Conservation (phyloP, 2,113 vertebrate genomes). For the Campylomormyrus numenius region DNA sequence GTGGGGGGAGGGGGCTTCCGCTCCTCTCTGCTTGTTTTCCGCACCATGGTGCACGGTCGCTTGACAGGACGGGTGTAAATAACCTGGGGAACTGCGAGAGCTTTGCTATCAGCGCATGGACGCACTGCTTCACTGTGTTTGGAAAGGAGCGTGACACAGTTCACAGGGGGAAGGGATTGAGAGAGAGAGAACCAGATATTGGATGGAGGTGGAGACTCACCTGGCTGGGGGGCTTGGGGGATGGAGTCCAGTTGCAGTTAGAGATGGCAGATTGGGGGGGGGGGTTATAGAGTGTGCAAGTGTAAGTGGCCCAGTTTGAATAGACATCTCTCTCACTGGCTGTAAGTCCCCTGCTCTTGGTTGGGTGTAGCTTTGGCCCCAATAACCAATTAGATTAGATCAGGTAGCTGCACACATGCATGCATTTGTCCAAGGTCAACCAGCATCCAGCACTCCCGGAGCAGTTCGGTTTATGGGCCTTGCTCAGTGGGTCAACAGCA, state of each 20-base stretch:
- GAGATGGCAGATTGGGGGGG: not conserved
- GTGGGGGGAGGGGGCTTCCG: not conserved
- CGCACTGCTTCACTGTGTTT: not conserved
- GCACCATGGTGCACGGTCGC: not conserved
- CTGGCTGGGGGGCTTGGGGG: not conserved
- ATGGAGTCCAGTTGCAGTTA: not conserved
- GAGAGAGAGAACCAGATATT: not conserved
- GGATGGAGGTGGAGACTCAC: not conserved
- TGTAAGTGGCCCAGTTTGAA: not conserved
- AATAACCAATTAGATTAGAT: not conserved
- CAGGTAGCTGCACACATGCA: not conserved
- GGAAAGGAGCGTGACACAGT: not conserved
- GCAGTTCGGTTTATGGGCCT: not conserved
- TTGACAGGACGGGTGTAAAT: not conserved
- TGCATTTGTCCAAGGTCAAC: not conserved
- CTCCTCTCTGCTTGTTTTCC: not conserved
- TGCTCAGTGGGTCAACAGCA: not conserved
- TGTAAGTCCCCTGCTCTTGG: not conserved
- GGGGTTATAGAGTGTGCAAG: not conserved
- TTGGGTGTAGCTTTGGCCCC: not conserved
- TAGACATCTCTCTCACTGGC: not conserved
- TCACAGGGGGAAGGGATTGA: not conserved
- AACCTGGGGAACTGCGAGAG: not conserved
- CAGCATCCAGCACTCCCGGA: not conserved
- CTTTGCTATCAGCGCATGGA: no score